These are phyloP conservation scores for Nebria brevicollis DNA, from an alignment of 2,888 invertebrate genomes.

Conservation along the genomic window DNA sequence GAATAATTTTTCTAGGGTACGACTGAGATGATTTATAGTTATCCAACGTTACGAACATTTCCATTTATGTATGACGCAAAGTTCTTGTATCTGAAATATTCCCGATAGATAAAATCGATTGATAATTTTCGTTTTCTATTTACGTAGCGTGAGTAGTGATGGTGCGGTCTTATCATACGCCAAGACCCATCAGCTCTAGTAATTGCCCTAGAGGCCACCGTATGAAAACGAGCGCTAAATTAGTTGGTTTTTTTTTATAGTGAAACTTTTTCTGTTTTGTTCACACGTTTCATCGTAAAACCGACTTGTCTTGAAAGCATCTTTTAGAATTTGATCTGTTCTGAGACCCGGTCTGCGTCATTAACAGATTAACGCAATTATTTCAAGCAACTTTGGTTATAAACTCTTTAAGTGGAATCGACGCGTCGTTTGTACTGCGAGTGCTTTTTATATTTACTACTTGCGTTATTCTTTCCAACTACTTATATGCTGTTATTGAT, in stretches of 20 bases:
- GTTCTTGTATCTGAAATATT: neutral
- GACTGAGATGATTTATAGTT: neutral
- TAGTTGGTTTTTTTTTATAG: neutral
- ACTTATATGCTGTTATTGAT: neutral
- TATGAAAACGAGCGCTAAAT: neutral
- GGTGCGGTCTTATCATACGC: neutral
- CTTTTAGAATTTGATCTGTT: neutral
- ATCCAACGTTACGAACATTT: neutral
- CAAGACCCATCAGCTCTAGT: neutral
- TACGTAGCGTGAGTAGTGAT: neutral
- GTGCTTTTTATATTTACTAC: neutral
- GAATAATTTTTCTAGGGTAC: constrained; percentile 2
- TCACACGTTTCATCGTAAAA: neutral
- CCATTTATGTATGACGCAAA: neutral
- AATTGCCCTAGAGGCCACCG: neutral
- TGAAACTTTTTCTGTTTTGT: neutral
- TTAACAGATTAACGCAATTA: neutral
- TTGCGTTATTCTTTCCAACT: neutral
- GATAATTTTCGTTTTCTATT: neutral
- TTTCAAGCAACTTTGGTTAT: neutral
- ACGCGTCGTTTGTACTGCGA: neutral
- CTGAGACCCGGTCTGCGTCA: neutral
- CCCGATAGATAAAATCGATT: neutral
- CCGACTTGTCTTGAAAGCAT: neutral
- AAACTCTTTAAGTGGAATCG: neutral